Evolutionary conservation across 92 coral and sea anemone species (phyloP).

Genomic region (Epizoanthus illoricatus): DNA sequence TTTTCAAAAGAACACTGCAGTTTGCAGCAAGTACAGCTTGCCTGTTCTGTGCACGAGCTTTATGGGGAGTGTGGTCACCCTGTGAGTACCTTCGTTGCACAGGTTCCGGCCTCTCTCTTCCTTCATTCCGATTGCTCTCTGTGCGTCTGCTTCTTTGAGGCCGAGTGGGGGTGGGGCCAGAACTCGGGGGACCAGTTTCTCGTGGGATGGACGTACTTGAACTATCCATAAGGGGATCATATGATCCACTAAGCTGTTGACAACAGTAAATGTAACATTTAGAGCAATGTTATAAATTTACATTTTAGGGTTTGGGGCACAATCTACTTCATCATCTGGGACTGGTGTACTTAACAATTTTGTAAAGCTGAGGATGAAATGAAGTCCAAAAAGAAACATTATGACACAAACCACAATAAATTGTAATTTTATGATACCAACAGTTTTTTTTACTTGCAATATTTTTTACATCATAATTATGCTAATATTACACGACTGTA

Average conservation of each 20-base stretch:
- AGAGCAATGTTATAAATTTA: neutral
- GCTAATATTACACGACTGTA: too few species aligned
- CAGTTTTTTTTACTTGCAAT: too few species aligned
- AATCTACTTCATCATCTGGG: too few species aligned
- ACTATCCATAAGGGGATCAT: conserved; percentile 83
- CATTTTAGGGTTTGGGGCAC: neutral
- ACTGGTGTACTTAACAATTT: too few species aligned
- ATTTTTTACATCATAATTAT: too few species aligned
- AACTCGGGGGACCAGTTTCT: conserved; percentile 62
- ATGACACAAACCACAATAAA: too few species aligned
- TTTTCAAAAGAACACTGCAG: too few species aligned
- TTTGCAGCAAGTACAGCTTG: conserved; percentile 35
- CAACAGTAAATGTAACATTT: neutral
- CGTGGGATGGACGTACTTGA: conserved; percentile 66
- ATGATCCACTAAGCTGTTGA: conserved; percentile 77
- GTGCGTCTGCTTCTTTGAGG: conserved; percentile 68
- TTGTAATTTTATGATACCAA: too few species aligned
- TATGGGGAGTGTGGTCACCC: conserved; percentile 70
- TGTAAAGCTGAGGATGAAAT: too few species aligned
- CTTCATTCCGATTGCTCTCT: conserved; percentile 59
- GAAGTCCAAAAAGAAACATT: too few species aligned
- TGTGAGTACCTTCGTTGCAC: conserved; percentile 83
- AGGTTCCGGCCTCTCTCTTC: conserved; percentile 81
- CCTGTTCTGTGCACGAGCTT: conserved; percentile 68
- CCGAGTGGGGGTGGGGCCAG: conserved; percentile 76